phyloP scores from a whole-genome alignment of 2,113 vertebrate species.

The Gila orcuttii region DNA sequence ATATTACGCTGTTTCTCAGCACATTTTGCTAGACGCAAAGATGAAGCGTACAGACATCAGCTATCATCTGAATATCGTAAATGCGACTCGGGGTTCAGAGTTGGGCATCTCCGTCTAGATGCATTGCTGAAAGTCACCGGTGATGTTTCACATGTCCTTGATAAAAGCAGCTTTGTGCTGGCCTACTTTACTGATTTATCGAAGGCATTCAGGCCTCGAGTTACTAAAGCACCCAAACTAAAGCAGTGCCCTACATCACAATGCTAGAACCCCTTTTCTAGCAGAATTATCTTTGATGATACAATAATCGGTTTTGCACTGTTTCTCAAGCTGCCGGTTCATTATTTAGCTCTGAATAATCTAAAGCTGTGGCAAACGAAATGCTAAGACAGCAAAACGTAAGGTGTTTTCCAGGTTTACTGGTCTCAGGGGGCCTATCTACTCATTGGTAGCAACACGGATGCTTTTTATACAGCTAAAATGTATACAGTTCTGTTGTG shows the following conservation, averaged over 20 bases:
- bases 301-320: not conserved
- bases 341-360: slow-evolving; percentile 8
- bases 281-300: not conserved
- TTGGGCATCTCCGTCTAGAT: not conserved
- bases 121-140: slow-evolving; percentile 31
- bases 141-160: slow-evolving; percentile 28
- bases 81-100: not conserved
- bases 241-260: slow-evolving; percentile 37
- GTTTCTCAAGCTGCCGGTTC: not conserved
- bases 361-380: not conserved
- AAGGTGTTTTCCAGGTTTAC: not conserved
- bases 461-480: not conserved
- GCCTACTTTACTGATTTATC: slow-evolving; percentile 40
- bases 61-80: not conserved
- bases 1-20: not conserved
- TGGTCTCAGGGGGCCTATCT: slow-evolving; percentile 1
- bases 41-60: not conserved
- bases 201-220: slow-evolving; percentile 31
- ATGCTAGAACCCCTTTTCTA: not conserved
- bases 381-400: not conserved
- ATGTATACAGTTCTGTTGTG: too few relatives aligned
- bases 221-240: slow-evolving; percentile 12
- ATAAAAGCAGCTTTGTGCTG: slow-evolving; percentile 45
- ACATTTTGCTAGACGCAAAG: not conserved
- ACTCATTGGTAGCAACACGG: not conserved